These are phyloP conservation scores for Aleiodes leptofemur DNA, from an alignment of 2,888 invertebrate genomes.

Conservation along the genomic window DNA sequence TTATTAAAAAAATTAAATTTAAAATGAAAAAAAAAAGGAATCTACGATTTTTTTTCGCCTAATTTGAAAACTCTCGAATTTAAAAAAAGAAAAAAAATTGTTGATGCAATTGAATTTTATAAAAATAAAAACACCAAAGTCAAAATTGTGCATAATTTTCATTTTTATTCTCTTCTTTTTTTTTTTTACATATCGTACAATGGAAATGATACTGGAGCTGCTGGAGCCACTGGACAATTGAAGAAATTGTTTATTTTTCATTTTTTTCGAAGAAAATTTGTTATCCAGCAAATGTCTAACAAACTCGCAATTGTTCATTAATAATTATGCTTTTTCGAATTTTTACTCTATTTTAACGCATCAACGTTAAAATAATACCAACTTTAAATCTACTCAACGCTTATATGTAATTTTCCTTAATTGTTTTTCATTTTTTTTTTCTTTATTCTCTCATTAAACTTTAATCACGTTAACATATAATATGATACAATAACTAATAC, in stretches of 20 bases:
- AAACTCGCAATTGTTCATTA: slow-evolving; percentile 34
- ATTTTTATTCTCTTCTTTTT: slow-evolving; percentile 66
- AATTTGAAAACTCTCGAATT: background rate
- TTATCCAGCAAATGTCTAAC: slow-evolving; percentile 53
- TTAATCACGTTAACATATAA: slow-evolving; percentile 69
- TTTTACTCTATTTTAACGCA: slow-evolving; percentile 48
- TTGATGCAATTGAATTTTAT: slow-evolving; percentile 22
- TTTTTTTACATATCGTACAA: slow-evolving; percentile 74
- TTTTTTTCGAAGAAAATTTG: slow-evolving; percentile 7
- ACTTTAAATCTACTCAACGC: slow-evolving; percentile 58
- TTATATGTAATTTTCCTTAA: slow-evolving; percentile 59
- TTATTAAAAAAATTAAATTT: slow-evolving; percentile 67
- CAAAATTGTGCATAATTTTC: slow-evolving; percentile 62
- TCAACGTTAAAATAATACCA: slow-evolving; percentile 53
- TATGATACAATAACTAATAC: slow-evolving; percentile 73
- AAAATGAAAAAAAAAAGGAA: slow-evolving; percentile 44
- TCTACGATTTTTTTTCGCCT: slow-evolving; percentile 25
- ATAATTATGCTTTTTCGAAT: slow-evolving; percentile 46
- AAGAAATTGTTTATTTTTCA: slow-evolving; percentile 9
- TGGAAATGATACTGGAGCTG: slow-evolving; percentile 73
- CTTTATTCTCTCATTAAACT: slow-evolving; percentile 45
- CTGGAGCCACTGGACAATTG: slow-evolving; percentile 65
- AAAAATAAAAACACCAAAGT: slow-evolving; percentile 28
- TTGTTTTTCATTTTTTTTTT: background rate
- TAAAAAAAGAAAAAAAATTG: slow-evolving; percentile 9